Evolutionary conservation across 2,797 vertebrate species (phyloP), one percentile per base, ranked within the genome.

Genomic region (Anguilla marmorata): DNA sequence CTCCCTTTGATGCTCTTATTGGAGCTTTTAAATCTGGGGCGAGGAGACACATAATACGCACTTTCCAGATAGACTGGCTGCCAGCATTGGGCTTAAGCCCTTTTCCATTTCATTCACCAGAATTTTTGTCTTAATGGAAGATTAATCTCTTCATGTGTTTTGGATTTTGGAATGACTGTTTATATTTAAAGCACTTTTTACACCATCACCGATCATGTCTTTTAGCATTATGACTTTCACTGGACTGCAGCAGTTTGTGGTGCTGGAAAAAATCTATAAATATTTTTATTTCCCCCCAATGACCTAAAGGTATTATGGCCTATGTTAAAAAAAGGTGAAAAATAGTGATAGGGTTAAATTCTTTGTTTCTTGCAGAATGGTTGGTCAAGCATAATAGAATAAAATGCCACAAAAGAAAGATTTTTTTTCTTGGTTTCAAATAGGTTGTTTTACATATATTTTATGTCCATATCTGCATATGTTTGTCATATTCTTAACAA

Each of bases 101-200:
- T 82, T 82, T 50, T 82, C 45, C 79, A 48, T 82, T 50, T 82
- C 19, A n/a, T 82, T 82, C 16, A 82, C 24, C 45, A 14, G 21
- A 82, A 50, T 82, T 82, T 45, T 11, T n/a, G 79, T 82, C 45
- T 48, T 82, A 50, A 82, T 9, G 41, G 45, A 82, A 82, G 21
- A 82, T 82, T 21, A 50, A 82, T 82, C 79, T 82, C 41, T 50
- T 9, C 76, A 45, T 33, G 37, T 27, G 3, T 74, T 45, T 80
- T 82, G 79, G 45, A 82, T 50, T 45, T 50, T 80, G 41, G 76
- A 48, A 4, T 2, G 76, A 48, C 76, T 80, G 41, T 45, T 48
- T 80, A 48, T 80, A 80, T 48, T 82, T 48, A n/a, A 82, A 82
- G 79, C 79, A 82, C 79, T 82, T 82, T 79, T 50, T 48, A 82